A percentile compares a stretch with the other conserved stretches of the same genome.
Conservation (phyloP, 2,888 invertebrate genomes). For the Philereme transversata region DNA sequence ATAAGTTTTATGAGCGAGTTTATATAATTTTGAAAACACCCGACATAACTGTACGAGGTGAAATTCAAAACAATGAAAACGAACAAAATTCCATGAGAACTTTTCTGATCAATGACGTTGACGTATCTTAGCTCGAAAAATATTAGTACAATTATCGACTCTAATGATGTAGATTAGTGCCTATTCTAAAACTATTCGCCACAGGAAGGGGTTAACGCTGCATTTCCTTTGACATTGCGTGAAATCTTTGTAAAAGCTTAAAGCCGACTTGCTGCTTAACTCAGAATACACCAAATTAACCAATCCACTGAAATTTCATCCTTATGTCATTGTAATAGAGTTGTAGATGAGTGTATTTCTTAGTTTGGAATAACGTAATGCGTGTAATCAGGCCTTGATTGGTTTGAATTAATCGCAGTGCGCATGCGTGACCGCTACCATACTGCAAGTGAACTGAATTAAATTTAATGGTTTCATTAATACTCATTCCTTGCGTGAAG, state of each 20-base stretch:
- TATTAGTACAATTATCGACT: neutral
- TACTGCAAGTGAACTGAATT: constrained; percentile 67
- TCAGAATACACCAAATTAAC: constrained; percentile 19
- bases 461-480: constrained; percentile 80
- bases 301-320: constrained; percentile 37
- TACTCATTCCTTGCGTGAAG: constrained; percentile 64
- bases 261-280: constrained; percentile 56
- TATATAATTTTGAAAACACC: no score
- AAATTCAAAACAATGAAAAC: no score
- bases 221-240: constrained; percentile 62
- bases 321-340: constrained; percentile 48
- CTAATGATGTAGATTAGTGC: constrained; percentile 49
- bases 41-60: no score
- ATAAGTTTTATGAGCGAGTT: no score
- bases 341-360: constrained; percentile 40
- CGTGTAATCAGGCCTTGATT: constrained; percentile 82
- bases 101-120: no score
- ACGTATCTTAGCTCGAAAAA: no score
- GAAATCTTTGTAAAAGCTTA: constrained; percentile 67
- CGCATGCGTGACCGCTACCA: constrained; percentile 80
- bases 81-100: no score
- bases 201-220: constrained; percentile 44
- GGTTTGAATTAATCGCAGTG: constrained; percentile 80
- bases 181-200: constrained; percentile 44
- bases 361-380: constrained; percentile 70